These are phyloP conservation scores for Geodia barretti DNA, from an alignment of 37 sponge, comb jelly and placozoan species.

Conservation along the genomic window DNA sequence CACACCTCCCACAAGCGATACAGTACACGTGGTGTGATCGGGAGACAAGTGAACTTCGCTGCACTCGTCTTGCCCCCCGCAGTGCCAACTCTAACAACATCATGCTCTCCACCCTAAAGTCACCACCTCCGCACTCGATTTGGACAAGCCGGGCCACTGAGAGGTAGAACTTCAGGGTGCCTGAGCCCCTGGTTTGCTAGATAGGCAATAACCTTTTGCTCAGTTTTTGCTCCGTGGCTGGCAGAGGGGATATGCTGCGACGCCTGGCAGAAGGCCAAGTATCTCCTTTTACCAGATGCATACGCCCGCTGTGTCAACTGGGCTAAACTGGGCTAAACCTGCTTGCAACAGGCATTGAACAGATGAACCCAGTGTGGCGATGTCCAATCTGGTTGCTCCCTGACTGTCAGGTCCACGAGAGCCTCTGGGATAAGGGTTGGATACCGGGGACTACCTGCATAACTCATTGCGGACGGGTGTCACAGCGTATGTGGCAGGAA, in stretches of 20 bases:
- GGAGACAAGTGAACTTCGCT: constrained; percentile 28
- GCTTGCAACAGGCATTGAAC: constrained; percentile 16
- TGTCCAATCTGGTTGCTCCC: constrained; percentile 24
- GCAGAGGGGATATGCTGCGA: not conserved
- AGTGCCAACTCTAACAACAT: not conserved
- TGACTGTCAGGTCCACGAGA: constrained; percentile 10
- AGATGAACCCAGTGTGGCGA: constrained; percentile 31
- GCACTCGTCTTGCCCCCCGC: constrained; percentile 3
- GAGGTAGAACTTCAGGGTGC: constrained; percentile 16
- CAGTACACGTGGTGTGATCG: constrained; percentile 58
- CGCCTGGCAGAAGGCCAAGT: constrained; percentile 15
- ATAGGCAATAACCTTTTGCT: not conserved
- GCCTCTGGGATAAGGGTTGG: constrained; percentile 13
- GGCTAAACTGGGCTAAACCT: constrained; percentile 4
- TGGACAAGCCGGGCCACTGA: constrained; percentile 28
- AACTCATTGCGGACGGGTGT: too few relatives aligned
- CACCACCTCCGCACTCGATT: constrained; percentile 4
- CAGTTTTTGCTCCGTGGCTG: constrained; percentile 8
- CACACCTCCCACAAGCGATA: not conserved
- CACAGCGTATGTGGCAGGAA: too few relatives aligned
- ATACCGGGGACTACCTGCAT: not conserved
- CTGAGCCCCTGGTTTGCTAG: not conserved
- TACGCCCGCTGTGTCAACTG: constrained; percentile 9
- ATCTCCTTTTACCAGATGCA: not conserved
- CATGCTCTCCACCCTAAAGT: not conserved